Percentiles rank a stretch among this genome's conserved stretches.
phyloP scores from a whole-genome alignment of 64 coral and sea anemone genomes.

The Montipora capricornis region DNA sequence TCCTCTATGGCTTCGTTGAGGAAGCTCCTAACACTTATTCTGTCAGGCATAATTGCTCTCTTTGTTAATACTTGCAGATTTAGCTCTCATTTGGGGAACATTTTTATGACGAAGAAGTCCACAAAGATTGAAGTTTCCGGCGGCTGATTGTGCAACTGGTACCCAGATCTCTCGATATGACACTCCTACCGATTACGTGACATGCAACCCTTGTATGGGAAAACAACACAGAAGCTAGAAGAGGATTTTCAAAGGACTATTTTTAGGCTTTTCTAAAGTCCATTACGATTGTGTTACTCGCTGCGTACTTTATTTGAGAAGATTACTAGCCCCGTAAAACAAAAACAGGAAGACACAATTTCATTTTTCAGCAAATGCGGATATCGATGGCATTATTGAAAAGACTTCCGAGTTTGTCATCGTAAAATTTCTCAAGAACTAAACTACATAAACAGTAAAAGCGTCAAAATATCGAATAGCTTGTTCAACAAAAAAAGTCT shows the following conservation, averaged over 20 bases:
- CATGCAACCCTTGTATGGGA: background rate
- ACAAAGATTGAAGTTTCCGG: constrained; percentile 27
- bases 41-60: constrained; percentile 81
- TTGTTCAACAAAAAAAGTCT: too few species aligned
- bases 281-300: too few species aligned
- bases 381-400: too few species aligned
- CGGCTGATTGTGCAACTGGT: constrained; percentile 29
- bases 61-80: background rate
- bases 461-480: too few species aligned
- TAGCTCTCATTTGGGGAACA: constrained; percentile 30
- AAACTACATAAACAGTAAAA: too few species aligned
- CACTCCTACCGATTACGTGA: constrained; percentile 24
- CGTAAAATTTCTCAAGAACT: too few species aligned
- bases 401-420: too few species aligned
- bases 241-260: background rate
- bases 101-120: background rate
- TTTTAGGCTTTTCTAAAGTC: too few species aligned
- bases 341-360: background rate
- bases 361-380: too few species aligned
- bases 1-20: constrained; percentile 84
- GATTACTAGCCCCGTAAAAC: background rate
- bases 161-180: background rate
- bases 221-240: background rate
- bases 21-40: constrained; percentile 83
- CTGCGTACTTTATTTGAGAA: background rate